A percentile compares a stretch with the other conserved stretches of the same genome.
Conservation (phyloP, 1,140 invertebrate genomes). For the Pseudomyrmex cubaensis region DNA sequence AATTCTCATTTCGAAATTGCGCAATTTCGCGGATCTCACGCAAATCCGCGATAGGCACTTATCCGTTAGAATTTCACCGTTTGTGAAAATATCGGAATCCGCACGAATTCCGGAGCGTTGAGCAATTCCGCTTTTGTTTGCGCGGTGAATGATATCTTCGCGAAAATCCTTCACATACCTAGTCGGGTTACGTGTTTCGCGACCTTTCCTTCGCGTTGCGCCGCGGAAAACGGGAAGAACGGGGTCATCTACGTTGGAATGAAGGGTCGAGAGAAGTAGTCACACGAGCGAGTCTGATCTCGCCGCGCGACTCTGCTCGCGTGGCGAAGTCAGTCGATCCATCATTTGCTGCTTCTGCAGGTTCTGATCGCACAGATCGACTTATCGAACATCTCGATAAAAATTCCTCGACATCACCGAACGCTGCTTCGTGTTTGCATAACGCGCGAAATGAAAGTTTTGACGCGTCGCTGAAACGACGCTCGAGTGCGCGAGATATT, state of each 20-base stretch:
- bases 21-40: too few species aligned
- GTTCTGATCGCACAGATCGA: not conserved
- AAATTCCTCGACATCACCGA: not conserved
- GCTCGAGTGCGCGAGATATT: not conserved
- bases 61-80: not conserved
- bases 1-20: too few species aligned
- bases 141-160: not conserved
- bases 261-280: conserved; percentile 61
- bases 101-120: not conserved
- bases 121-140: not conserved
- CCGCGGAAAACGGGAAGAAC: conserved; percentile 55
- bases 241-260: conserved; percentile 67
- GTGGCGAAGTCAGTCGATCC: conserved; percentile 7
- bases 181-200: conserved; percentile 57
- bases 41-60: not conserved
- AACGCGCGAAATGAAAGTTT: not conserved
- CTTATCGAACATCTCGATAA: not conserved
- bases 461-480: not conserved
- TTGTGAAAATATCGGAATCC: not conserved
- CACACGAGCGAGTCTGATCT: conserved; percentile 31
- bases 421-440: conserved; percentile 4
- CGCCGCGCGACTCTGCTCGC: not conserved
- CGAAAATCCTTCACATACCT: not conserved
- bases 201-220: conserved; percentile 56
- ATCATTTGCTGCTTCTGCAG: conserved; percentile 32